Percentiles rank a stretch among this genome's conserved stretches.
Conservation (phyloP, 2,113 vertebrate species). For the Pongo pygmaeus region DNA sequence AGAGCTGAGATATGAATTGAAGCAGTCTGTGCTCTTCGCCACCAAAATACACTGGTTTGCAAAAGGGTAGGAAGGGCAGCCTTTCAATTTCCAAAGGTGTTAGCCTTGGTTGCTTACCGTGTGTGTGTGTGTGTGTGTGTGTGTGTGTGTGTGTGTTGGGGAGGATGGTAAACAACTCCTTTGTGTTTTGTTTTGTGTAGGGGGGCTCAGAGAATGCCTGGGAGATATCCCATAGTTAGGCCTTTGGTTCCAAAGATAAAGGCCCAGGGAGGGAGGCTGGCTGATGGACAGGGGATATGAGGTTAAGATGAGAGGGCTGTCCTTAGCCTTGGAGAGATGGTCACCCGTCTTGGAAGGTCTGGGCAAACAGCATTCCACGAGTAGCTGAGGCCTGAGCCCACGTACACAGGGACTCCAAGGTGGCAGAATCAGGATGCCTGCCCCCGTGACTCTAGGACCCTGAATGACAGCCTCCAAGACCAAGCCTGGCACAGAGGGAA, state of each 20-base stretch:
- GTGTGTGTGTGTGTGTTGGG: neutral
- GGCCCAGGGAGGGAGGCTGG: neutral
- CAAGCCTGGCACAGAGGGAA: neutral
- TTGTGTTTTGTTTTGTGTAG: neutral
- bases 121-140: neutral
- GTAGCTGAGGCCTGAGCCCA: neutral
- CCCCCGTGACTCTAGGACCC: neutral
- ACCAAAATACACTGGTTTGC: neutral
- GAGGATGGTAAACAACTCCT: no score
- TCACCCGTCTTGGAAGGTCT: neutral
- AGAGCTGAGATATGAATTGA: neutral
- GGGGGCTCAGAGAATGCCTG: neutral
- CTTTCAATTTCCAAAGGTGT: neutral
- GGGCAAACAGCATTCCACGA: neutral
- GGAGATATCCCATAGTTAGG: neutral
- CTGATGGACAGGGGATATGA: neutral
- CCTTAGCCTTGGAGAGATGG: neutral
- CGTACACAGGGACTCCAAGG: neutral
- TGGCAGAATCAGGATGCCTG: neutral
- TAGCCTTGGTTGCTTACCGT: neutral
- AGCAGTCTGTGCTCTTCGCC: neutral
- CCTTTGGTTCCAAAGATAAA: constrained; percentile 9
- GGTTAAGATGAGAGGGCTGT: neutral
- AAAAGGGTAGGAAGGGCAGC: neutral
- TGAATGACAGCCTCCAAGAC: neutral